phyloP scores from a whole-genome alignment of 2,113 vertebrate genomes.

The Promerops cafer region DNA sequence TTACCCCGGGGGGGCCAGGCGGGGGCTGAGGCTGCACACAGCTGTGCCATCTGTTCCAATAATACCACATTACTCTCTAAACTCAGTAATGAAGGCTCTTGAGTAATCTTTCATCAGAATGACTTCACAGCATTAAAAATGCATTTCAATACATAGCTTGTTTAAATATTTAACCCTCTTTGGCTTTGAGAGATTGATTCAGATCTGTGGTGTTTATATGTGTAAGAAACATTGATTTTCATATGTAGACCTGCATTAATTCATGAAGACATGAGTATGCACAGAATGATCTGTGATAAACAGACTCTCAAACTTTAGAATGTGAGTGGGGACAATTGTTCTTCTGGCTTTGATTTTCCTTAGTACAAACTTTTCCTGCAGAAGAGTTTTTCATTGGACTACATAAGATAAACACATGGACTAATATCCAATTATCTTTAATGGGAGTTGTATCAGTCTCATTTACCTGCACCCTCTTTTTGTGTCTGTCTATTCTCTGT shows the following conservation, averaged over 20 bases:
- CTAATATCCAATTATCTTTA: background rate
- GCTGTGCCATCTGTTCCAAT: conserved; percentile 80
- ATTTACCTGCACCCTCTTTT: background rate
- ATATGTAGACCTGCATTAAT: conserved; percentile 69
- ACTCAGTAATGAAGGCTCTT: conserved; percentile 78
- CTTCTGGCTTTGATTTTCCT: conserved; percentile 41
- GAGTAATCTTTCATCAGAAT: conserved; percentile 80
- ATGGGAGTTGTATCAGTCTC: background rate
- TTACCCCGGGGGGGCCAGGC: conserved; percentile 50
- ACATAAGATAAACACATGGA: background rate
- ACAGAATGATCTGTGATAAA: conserved; percentile 52
- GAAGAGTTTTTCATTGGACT: background rate
- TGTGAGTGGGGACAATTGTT: conserved; percentile 24
- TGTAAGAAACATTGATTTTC: conserved; percentile 74
- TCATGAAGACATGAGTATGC: conserved; percentile 44
- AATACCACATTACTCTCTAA: conserved; percentile 79
- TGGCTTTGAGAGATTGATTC: conserved; percentile 76
- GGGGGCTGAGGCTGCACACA: conserved; percentile 64
- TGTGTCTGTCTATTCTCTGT: background rate
- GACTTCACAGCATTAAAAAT: conserved; percentile 80
- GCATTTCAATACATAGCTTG: conserved; percentile 80
- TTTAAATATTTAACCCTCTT: conserved; percentile 84
- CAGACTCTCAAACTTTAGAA: conserved; percentile 44
- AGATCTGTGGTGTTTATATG: conserved; percentile 70
- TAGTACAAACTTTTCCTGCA: background rate